Base-by-base conservation (phyloP, 2,113 vertebrate genomes). In the Galbula dea region DNA sequence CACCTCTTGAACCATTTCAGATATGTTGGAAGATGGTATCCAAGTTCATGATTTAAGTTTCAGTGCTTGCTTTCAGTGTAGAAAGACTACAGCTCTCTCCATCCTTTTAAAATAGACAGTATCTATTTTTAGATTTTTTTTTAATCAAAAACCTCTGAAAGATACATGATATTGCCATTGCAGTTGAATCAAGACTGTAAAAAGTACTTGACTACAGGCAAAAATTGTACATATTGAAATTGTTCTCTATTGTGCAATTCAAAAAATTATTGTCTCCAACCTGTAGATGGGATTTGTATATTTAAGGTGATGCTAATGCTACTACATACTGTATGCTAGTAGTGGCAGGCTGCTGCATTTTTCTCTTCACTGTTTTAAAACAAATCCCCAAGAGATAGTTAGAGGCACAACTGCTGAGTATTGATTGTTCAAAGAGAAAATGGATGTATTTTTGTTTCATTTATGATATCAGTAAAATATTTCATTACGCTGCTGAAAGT, bases 361-460 rank as follows among this genome's bases (percentile, higher is more conserved):
- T 73, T 37, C 85, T 83, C 55, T 49, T 39, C 4, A 1, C 80
- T 90, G 62, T 75, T 92, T 94, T 72, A 74, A 2, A 52, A 59
- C 71, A 71, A 84, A 93, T 72, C 89, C 95, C 83, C 90, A 63
- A 67, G 94, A 92, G 90, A 87, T 22, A 34, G 39, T 92, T 81
- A 41, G 83, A 94, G 75, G 81, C 51, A 41, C 67, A 85, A 6
- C 92, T 90, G 24, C 18, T 2, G 67, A 48, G 65, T 84, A 72
- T 92, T 68, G 90, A 83, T 74, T 57, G 75, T 41, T 97, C 66
- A 37, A 11, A 83, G 66, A 51, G 84, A 93, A 96, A 94, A 89
- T 92, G 45, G 84, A 75, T 74, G 86, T 77, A 32, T 75, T 92
- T 96, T 89, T 82, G 67, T 90, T 94, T 73, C 77, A 5, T 65